Percentiles rank a stretch among this genome's conserved stretches.
Evolutionary conservation across 2,888 invertebrate species (phyloP).

Genomic region (Podabrus alpinus): DNA sequence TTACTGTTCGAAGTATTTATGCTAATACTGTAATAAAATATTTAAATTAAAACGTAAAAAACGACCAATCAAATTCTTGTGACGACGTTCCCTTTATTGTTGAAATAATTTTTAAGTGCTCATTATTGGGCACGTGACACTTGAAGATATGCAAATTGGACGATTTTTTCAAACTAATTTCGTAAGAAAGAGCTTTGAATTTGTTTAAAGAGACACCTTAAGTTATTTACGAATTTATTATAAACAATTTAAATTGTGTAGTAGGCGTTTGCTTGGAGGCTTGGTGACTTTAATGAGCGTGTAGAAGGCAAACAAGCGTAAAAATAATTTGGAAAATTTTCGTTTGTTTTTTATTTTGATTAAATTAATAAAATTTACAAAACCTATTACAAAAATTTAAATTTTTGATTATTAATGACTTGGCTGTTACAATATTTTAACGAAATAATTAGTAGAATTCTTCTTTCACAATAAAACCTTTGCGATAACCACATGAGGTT

Average conservation of each 20-base stretch:
- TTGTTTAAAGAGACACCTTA: neutral
- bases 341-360: neutral
- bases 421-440: neutral
- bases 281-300: neutral
- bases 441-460: neutral
- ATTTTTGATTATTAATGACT: neutral
- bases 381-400: neutral
- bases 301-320: neutral
- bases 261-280: neutral
- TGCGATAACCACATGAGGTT: neutral
- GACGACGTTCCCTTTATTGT: neutral
- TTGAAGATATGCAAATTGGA: neutral
- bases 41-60: neutral
- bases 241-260: neutral
- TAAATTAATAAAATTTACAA: neutral
- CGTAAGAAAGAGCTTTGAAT: neutral
- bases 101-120: neutral
- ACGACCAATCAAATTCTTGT: neutral
- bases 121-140: neutral
- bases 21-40: neutral
- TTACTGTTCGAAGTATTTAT: neutral
- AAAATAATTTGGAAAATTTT: neutral
- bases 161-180: neutral
- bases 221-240: neutral
- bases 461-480: neutral